Evolutionary conservation across 2,113 vertebrate species (phyloP).

Genomic region (Tenebrosternarchus preto): DNA sequence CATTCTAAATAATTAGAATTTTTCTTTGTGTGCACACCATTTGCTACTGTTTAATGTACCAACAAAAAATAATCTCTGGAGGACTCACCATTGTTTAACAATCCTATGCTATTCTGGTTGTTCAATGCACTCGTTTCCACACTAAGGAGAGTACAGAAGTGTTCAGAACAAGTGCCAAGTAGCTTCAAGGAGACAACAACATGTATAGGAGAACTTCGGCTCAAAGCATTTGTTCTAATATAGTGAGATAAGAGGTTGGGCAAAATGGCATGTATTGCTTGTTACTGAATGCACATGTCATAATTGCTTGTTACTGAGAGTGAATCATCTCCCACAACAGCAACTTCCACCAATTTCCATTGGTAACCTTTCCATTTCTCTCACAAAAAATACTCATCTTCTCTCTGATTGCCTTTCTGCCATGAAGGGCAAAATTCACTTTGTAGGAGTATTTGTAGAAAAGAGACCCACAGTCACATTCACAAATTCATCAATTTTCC

Average conservation of each 20-base stretch:
- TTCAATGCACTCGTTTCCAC: neutral
- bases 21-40: too few relatives aligned
- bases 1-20: too few relatives aligned
- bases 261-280: neutral
- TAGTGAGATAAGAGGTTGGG: neutral
- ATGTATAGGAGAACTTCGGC: too few relatives aligned
- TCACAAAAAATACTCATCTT: neutral
- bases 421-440: too few relatives aligned
- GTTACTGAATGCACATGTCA: too few relatives aligned
- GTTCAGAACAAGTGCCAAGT: neutral
- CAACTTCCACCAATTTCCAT: neutral
- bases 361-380: neutral
- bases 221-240: neutral
- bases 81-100: too few relatives aligned
- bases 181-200: neutral
- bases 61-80: too few relatives aligned
- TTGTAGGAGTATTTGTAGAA: too few relatives aligned
- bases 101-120: neutral
- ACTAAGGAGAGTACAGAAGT: neutral
- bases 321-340: neutral
- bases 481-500: too few relatives aligned
- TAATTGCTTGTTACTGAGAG: slow-evolving; percentile 4
- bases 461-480: too few relatives aligned
- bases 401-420: neutral
- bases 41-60: too few relatives aligned